A percentile compares a stretch with the other conserved stretches of the same genome.
These are phyloP conservation scores for Amiota communis DNA, from an alignment of 2,888 invertebrate genomes.

Conservation along the genomic window DNA sequence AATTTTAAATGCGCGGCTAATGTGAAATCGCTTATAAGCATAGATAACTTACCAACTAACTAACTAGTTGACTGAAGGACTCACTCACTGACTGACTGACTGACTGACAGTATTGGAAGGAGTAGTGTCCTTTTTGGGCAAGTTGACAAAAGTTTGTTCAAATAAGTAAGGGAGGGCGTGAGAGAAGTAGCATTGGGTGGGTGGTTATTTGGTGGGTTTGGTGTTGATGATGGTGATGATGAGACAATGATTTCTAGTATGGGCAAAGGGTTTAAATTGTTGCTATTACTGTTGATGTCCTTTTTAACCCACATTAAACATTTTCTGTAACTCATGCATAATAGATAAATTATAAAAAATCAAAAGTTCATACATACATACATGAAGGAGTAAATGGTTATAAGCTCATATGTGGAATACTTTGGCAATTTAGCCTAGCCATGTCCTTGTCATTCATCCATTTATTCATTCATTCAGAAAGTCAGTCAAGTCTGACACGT, in stretches of 20 bases:
- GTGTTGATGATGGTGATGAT: conserved; percentile 40
- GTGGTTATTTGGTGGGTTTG: conserved; percentile 42
- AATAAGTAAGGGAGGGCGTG: conserved; percentile 34
- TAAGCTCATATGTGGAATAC: conserved; percentile 42
- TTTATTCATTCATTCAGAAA: neutral
- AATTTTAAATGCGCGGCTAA: conserved; percentile 70
- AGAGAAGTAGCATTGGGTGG: conserved; percentile 6
- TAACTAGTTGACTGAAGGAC: conserved; percentile 25
- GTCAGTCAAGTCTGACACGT: neutral
- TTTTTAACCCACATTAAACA: conserved; percentile 35
- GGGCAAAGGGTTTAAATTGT: conserved; percentile 50
- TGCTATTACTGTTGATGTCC: conserved; percentile 24
- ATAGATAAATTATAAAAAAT: conserved; percentile 70
- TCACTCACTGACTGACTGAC: conserved; percentile 38
- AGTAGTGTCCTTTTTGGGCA: conserved; percentile 25
- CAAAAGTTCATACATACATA: conserved; percentile 39
- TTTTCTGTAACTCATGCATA: conserved; percentile 57
- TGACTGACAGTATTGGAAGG: conserved; percentile 33
- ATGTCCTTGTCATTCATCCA: conserved; percentile 51
- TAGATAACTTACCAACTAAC: neutral
- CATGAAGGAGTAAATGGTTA: too few species aligned
- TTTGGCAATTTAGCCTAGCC: conserved; percentile 37
- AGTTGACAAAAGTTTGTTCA: conserved; percentile 46
- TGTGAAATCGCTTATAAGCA: conserved; percentile 47
- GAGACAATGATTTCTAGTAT: conserved; percentile 1